These are phyloP conservation scores for Centropus bengalensis DNA, from an alignment of 2,113 vertebrate species.

Conservation along the genomic window DNA sequence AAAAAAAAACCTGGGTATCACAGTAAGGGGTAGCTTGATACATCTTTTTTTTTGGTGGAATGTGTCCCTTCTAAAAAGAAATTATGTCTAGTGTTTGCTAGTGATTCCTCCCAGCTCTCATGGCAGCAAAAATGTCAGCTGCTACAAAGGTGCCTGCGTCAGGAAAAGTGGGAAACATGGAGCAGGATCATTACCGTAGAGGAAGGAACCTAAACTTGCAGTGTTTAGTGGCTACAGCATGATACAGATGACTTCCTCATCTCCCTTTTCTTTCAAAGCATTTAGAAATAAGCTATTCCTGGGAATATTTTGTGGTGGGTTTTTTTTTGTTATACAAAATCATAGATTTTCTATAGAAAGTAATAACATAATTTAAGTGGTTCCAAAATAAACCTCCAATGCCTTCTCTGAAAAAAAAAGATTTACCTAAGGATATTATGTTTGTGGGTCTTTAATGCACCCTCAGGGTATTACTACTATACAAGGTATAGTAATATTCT, in stretches of 20 bases:
- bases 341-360: neutral
- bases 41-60: neutral
- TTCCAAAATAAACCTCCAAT: neutral
- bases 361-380: neutral
- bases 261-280: neutral
- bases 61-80: neutral
- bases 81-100: neutral
- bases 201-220: neutral
- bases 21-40: neutral
- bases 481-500: neutral
- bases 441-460: neutral
- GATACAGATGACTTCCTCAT: fast-evolving
- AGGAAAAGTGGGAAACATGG: neutral
- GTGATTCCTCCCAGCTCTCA: neutral
- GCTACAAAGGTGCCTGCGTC: fast-evolving
- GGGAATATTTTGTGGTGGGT: neutral
- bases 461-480: neutral
- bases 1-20: neutral
- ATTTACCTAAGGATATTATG: neutral
- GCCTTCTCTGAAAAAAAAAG: neutral
- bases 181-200: neutral
- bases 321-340: neutral
- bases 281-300: neutral
- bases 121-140: neutral
- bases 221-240: neutral